Evolutionary conservation across 1,140 invertebrate genomes (phyloP), one percentile per base, ranked within the genome.

Genomic region (Tetranychus cinnabarinus): DNA sequence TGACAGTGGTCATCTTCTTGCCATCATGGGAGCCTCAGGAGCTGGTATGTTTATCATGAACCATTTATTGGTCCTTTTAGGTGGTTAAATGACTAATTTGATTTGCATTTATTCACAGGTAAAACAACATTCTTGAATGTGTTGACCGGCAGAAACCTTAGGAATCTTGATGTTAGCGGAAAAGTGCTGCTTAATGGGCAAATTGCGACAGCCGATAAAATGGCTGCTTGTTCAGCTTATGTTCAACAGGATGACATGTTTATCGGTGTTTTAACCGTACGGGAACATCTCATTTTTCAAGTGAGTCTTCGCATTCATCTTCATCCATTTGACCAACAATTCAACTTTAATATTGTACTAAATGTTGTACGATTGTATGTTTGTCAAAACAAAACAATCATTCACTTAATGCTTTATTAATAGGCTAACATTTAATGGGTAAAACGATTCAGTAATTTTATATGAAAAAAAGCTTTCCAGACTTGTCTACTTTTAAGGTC

Each of bases 201-300:
- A 82, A 8, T 79, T 82, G 62, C 75, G 77, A n/a, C 70, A 88
- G 37, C 81, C 79, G 63, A 87, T 87, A 68, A 72, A 81, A 67
- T 82, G 82, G 76, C 80, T 81, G 61, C 73, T 84, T 63, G 79
- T 80, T 84, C 88, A 59, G 84, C 84, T 65, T 88, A 88, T 71
- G 85, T 88, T 33, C 76, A 86, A 50, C 85, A 88, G 69, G 81
- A 88, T 69, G 85, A 88, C 68, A 79, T 86, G 61, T 88, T 88
- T 73, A 86, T 87, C 69, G 78, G 84, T 8, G 82, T 83, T 69
- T 75, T 88, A 62, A 88, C 84, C 1, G 74, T 88, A 23, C 74
- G 81, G 60, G 83, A 88, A 72, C 87, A 85, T 0, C 74, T 88
- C 57, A 79, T 81, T 71, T 93, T 58, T n/a, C 37, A 45, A 6